These are phyloP conservation scores for Puntigrus tetrazona DNA, from an alignment of 2,113 vertebrate species.

Conservation along the genomic window DNA sequence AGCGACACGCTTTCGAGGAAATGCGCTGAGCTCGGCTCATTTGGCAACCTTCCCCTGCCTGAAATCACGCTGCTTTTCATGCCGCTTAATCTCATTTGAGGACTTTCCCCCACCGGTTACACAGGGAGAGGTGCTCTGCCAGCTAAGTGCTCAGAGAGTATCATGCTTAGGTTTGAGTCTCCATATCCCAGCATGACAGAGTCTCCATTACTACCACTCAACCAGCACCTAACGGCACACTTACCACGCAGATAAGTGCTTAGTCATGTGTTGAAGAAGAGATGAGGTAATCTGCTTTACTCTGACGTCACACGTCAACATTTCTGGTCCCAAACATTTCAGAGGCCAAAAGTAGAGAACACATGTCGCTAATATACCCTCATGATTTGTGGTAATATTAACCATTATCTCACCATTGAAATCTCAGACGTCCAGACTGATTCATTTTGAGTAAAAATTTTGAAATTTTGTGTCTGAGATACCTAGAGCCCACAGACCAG, in stretches of 20 bases:
- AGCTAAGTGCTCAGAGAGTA: constrained; percentile 2
- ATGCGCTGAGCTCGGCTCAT: constrained; percentile 9
- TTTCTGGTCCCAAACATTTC: neutral
- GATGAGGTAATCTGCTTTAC: neutral
- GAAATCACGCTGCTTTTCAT: constrained; percentile 44
- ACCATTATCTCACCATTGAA: neutral
- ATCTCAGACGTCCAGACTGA: neutral
- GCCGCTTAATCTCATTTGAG: constrained; percentile 64
- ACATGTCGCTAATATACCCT: neutral
- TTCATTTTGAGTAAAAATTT: neutral
- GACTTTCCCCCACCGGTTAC: constrained; percentile 41
- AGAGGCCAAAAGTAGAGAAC: neutral
- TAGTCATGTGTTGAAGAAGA: neutral
- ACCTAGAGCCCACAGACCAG: neutral
- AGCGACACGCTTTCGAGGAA: neutral
- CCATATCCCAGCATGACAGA: constrained; percentile 11
- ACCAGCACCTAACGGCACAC: neutral
- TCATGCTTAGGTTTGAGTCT: neutral
- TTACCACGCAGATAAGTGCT: neutral
- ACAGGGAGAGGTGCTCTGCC: constrained; percentile 39
- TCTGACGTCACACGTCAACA: neutral
- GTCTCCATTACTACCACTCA: constrained; percentile 3
- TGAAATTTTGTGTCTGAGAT: too few species aligned
- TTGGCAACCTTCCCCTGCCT: constrained; percentile 1
- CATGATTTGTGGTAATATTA: neutral